Conservation (phyloP, 2,797 vertebrate species). For the Cyprinella venusta region DNA sequence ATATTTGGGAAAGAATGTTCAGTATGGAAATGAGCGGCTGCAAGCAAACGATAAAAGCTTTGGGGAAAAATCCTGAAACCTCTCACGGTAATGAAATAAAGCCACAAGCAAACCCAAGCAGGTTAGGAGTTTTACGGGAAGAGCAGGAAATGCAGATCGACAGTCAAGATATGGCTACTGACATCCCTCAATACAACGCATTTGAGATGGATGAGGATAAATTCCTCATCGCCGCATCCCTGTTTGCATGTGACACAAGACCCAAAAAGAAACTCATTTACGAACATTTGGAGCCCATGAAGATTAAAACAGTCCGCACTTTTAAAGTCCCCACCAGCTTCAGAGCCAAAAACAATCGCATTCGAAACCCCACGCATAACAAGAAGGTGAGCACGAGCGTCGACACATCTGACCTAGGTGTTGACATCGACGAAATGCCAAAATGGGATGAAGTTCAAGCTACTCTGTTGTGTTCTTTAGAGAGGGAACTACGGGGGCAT, state of each 20-base stretch:
- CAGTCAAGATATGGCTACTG: background rate
- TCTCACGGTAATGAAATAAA: conserved; percentile 16
- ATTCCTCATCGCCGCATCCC: conserved; percentile 38
- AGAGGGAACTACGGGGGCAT: conserved; percentile 91
- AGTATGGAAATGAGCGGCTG: conserved; percentile 87
- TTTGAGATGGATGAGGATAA: conserved; percentile 57
- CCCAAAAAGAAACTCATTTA: conserved; percentile 82
- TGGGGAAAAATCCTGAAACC: conserved; percentile 51
- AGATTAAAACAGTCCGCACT: conserved; percentile 87
- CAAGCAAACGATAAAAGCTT: conserved; percentile 62
- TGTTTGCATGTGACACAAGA: conserved; percentile 57
- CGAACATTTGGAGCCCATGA: conserved; percentile 84
- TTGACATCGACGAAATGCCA: conserved; percentile 79
- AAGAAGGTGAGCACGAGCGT: conserved; percentile 78
- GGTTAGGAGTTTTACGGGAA: conserved; percentile 40
- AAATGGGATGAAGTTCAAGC: conserved; percentile 86
- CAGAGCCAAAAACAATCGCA: conserved; percentile 79
- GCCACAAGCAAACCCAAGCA: conserved; percentile 6
- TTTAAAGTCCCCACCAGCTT: conserved; percentile 93
- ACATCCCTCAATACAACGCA: conserved; percentile 31
- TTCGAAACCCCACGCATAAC: conserved; percentile 83
- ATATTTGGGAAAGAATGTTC: conserved; percentile 89
- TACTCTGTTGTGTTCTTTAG: conserved; percentile 89
- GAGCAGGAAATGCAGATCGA: conserved; percentile 30
- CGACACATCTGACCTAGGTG: conserved; percentile 89